Base-by-base conservation (phyloP, 2,888 invertebrate genomes). In the Chrysina gloriosa region DNA sequence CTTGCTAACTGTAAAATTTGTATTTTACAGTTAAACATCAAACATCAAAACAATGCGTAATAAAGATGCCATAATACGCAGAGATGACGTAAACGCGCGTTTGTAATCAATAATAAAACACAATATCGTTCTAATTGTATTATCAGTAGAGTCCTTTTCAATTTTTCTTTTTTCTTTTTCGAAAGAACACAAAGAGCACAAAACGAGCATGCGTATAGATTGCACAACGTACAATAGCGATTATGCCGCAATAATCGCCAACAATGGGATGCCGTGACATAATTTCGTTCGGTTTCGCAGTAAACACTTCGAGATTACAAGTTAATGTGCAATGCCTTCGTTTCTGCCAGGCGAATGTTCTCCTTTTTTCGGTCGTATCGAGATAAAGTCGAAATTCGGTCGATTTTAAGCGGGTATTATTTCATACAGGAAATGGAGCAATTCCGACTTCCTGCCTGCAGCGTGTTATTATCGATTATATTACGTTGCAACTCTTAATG, bases 191-290 rank as follows among this genome's bases (percentile, higher is more conserved):
- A 58, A 56, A 58, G 58, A 42, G 7, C 45, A 16, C n/a, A 36
- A 11, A 36, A 45, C 19, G 21, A 31, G 21, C n/a, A n/a, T n/a
- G n/a, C n/a, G n/a, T n/a, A n/a, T n/a, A n/a, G n/a, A n/a, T n/a
- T n/a, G n/a, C n/a, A n/a, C n/a, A n/a, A 34, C 39, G 11, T 50
- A 27, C n/a, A 23, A 25, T 25, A 14, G 48, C 42, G 27, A 61
- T 61, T 27, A 61, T 61, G 27, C 27, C 25, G 42, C 25, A 61
- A 39, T 39, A 42, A 61, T 61, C 16, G 42, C 25, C 42, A 61
- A 61, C 58, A 61, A 61, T 61, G 42, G 39, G 58, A 61, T 25
- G 58, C 36, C 56, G 39, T 61, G 58, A 61, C 58, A 42, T 42
- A 61, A 61, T 61, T 61, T 27, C 42, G 27, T 61, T 42, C 42